phyloP scores from a whole-genome alignment of 2,797 vertebrate species.

The Spea hammondii region DNA sequence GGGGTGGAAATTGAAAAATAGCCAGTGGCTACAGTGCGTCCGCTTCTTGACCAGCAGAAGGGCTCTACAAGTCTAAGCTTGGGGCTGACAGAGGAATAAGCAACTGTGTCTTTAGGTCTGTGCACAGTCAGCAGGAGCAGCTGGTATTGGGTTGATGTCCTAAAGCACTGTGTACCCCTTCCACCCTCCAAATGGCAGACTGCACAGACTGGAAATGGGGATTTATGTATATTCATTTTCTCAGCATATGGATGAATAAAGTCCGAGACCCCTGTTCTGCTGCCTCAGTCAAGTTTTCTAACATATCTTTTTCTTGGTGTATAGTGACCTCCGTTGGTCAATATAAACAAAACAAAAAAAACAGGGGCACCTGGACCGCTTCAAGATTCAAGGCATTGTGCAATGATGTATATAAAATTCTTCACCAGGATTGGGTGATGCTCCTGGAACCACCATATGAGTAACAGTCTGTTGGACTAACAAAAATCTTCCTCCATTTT shows the following conservation, averaged over 20 bases:
- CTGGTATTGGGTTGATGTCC: constrained; percentile 35
- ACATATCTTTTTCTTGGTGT: constrained; percentile 23
- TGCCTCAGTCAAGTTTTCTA: not conserved
- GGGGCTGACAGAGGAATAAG: constrained; percentile 44
- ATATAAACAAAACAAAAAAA: not conserved
- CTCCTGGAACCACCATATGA: constrained; percentile 56
- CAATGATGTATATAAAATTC: constrained; percentile 27
- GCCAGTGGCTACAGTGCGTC: not conserved
- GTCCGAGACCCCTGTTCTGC: not conserved
- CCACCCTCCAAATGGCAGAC: constrained; percentile 2
- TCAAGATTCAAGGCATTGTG: not conserved
- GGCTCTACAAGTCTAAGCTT: constrained; percentile 7
- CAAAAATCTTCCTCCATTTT: constrained; percentile 53
- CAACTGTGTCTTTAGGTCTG: constrained; percentile 43
- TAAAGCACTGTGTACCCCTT: constrained; percentile 6
- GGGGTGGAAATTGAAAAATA: not conserved
- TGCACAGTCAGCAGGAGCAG: constrained; percentile 45
- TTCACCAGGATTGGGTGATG: constrained; percentile 53
- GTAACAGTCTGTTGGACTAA: constrained; percentile 14
- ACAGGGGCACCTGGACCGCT: constrained; percentile 5
- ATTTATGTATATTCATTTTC: constrained; percentile 4
- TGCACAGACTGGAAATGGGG: constrained; percentile 29
- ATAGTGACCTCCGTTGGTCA: constrained; percentile 32
- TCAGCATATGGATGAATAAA: not conserved
- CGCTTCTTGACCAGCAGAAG: constrained; percentile 29